These are phyloP conservation scores for Glaucidium brasilianum DNA, from an alignment of 2,113 vertebrate species.

Conservation along the genomic window DNA sequence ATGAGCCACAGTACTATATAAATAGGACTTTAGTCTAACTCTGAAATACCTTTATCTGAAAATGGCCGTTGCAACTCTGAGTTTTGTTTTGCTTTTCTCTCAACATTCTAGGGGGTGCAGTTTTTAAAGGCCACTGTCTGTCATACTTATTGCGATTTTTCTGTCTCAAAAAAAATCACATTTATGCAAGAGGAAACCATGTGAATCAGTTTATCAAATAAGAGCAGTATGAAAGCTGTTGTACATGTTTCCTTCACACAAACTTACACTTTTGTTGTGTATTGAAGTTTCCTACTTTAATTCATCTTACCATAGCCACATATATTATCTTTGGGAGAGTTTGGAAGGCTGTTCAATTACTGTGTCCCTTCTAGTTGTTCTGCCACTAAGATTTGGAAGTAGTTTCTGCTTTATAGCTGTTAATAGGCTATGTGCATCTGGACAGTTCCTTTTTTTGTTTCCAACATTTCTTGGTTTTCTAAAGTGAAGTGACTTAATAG, in stretches of 20 bases:
- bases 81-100: neutral
- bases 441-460: neutral
- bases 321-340: neutral
- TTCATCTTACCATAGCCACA: neutral
- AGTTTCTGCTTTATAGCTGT: neutral
- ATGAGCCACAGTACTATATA: neutral
- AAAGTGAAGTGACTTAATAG: neutral
- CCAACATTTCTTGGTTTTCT: neutral
- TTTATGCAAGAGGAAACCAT: fast-evolving
- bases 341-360: neutral
- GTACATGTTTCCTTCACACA: neutral
- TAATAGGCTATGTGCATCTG: neutral
- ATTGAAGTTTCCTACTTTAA: neutral
- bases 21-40: neutral
- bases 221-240: neutral
- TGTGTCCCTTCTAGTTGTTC: neutral
- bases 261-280: neutral
- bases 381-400: neutral
- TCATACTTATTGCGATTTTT: neutral
- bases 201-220: neutral
- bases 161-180: neutral
- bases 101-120: neutral
- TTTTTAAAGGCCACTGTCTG: neutral
- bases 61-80: neutral
- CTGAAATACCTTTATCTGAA: neutral